Evolutionary conservation across 2,113 vertebrate genomes (phyloP).

Genomic region (Scolopax mira): DNA sequence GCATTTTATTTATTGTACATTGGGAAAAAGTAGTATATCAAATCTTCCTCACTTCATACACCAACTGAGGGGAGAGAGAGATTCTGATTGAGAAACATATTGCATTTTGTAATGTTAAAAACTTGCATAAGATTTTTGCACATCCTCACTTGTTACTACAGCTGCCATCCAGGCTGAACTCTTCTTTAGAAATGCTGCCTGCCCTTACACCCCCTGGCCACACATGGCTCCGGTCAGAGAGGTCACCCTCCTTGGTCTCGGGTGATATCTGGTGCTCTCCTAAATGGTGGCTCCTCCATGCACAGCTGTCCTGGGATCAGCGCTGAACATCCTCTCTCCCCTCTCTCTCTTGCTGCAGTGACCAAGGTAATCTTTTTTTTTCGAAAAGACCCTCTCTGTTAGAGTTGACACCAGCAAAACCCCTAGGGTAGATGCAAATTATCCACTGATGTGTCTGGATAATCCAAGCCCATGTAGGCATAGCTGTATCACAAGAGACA

Average conservation of each 20-base stretch:
- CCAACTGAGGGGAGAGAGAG: background rate
- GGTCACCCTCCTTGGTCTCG: rapidly evolving
- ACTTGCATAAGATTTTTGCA: background rate
- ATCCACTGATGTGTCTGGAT: background rate
- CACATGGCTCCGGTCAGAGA: rapidly evolving
- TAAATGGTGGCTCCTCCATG: rapidly evolving
- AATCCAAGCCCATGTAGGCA: background rate
- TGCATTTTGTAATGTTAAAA: slow-evolving; percentile 5
- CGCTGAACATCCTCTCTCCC: background rate
- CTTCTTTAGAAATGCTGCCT: background rate
- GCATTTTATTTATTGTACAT: background rate
- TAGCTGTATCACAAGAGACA: background rate
- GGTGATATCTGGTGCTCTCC: background rate
- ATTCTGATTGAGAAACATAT: background rate
- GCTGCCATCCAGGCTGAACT: background rate
- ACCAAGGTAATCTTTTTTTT: background rate
- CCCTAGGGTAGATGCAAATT: background rate
- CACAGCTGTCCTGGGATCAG: background rate
- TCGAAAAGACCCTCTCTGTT: background rate
- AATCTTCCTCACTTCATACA: background rate
- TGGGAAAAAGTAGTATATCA: background rate
- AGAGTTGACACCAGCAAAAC: background rate
- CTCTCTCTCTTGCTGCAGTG: background rate
- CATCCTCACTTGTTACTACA: background rate
- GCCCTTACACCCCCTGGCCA: background rate